Evolutionary conservation across 2,888 invertebrate genomes (phyloP), one percentile per base, ranked within the genome.

Genomic region (Drosophila multiciliata): DNA sequence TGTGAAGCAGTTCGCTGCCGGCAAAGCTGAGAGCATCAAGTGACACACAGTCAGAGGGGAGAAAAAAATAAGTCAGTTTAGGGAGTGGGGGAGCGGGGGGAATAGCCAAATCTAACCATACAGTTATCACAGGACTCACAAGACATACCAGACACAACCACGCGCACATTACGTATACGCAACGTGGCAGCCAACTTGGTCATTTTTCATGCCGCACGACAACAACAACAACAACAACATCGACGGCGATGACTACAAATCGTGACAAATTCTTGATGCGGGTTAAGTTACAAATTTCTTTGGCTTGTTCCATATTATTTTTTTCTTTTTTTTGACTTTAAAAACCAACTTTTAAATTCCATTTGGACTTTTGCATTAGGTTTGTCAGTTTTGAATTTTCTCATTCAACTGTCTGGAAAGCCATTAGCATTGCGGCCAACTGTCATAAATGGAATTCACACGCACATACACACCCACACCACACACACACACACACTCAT

Each of bases 201-300:
- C 89, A 88, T 88, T 86, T 87, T 87, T 88, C 84, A 86, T 87
- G 73, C 73, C 84, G 73, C 72, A 71, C 67, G 73, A 66, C 58
- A 57, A 71, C 68, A 66, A 71, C 61, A 60, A 72, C 68, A 53
- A 66, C 70, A 67, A 62, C 54, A 48, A 49, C 59, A 60, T 54
- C 54, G 66, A 60, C 35, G 55, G 55, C 69, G 87, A 78, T 87
- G 88, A 87, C 89, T 87, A 87, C 87, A 89, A 87, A 87, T 87
- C 86, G 87, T 87, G 86, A 87, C 86, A 87, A 87, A 87, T 87
- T 87, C 84, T 79, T 87, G 86, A 87, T 87, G 87, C 79, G 86
- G 86, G 86, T 87, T 89, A 89, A 81, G 79, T 87, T 87, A 83
- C 83, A 86, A 71, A 82, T 78, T 86, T 83, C 78, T 73, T 78